Evolutionary conservation across 2,797 vertebrate genomes (phyloP), one percentile per base, ranked within the genome.

Genomic region (Oreochromis mossambicus): DNA sequence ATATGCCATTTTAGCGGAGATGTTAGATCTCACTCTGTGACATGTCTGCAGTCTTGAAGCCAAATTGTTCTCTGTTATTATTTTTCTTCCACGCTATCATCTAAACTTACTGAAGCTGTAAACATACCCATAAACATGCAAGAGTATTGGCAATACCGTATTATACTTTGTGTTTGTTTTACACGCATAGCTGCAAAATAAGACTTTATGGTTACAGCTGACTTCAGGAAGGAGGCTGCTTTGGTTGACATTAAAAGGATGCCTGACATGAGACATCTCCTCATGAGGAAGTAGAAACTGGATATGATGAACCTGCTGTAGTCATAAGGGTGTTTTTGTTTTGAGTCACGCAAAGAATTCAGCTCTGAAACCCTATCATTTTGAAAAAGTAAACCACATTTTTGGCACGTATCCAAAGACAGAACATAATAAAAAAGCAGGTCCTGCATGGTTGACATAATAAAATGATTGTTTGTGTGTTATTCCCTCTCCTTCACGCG

Each of bases 181-280:
- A 61, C 36, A 56, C 38, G 1, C 7, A 7, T 38, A 41, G 21
- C 52, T 29, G 21, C 19, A 19, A 63, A 46, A 63, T 17, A n/a
- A 56, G 52, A 56, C 21, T 80, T 73, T 63, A 36, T 82, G 34
- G 11, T 38, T 70, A 41, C 13, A 52, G 10, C 51, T 70, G 24
- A 78, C 19, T 73, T n/a, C 8, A 68, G 87, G 38, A 15, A 78
- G 54, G 8, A 83, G 48, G 24, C 43, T 14, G 55, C 76, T 50
- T 70, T 54, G 51, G 38, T 29, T 41, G 36, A 73, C 61, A 19
- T 79, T 50, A 68, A 8, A 55, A 6, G 8, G 14, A 46, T 58
- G 24, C 15, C 34, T 14, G 54, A 56, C 29, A 34, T 11, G 29
- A 78, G 4, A 34, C 11, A 12, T 17, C 63, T 7, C 4, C 24